Conservation (phyloP, 2,113 vertebrate species). For the Leptosomus discolor region DNA sequence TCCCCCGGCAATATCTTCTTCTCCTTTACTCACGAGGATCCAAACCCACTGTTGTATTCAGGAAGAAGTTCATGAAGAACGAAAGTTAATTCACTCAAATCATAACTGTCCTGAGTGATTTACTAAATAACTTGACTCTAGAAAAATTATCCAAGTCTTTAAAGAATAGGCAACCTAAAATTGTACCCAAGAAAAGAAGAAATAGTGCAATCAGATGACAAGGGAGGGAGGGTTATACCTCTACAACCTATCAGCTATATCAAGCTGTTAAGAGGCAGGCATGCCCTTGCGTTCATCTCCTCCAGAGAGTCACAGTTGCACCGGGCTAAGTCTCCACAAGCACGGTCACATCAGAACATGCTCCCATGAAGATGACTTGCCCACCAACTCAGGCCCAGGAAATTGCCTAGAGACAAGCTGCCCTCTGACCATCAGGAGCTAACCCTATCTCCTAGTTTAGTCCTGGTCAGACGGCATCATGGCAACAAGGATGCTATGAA, state of each 20-base stretch:
- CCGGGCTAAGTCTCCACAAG: background rate
- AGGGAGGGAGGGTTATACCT: background rate
- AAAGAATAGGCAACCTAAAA: background rate
- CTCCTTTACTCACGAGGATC: background rate
- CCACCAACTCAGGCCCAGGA: background rate
- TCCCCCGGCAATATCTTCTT: background rate
- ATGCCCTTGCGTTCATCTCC: background rate
- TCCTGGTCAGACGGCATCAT: no score
- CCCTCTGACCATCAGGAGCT: background rate
- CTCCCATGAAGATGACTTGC: background rate
- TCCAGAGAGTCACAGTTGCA: background rate
- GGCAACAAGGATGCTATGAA: no score
- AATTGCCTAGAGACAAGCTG: background rate
- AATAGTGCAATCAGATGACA: background rate
- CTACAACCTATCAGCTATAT: background rate
- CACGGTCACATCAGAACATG: background rate
- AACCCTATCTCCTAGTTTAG: no score
- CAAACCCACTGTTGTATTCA: background rate
- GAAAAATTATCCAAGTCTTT: background rate
- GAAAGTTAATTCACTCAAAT: background rate
- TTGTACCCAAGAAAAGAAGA: background rate
- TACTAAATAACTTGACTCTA: background rate
- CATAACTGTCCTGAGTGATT: background rate
- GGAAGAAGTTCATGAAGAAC: background rate
- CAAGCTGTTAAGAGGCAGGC: background rate